Evolutionary conservation across 2,113 vertebrate species (phyloP), one percentile per base, ranked within the genome.

Genomic region (Ellobius talpinus): DNA sequence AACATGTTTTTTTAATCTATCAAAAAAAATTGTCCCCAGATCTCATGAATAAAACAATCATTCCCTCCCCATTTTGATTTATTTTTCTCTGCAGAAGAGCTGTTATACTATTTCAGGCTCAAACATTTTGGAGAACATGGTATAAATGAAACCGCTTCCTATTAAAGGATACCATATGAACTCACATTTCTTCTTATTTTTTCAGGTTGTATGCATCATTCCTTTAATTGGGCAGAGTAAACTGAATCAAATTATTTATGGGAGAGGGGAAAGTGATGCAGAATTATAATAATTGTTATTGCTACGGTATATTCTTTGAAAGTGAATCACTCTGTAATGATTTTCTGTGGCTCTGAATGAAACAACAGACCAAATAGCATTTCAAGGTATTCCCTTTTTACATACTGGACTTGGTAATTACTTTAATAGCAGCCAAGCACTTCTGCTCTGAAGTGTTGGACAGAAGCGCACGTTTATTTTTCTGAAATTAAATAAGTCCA

Each of bases 231-330:
- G 91, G 63, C 96, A 96, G 39, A 96, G 78, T 94, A 96, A 97
- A 97, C 93, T 96, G 97, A 94, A 97, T 96, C 90, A 97, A 91
- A 97, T 97, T 95, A 93, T 97, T 96, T 96, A 77, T 96, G 91
- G 93, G 96, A 93, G n/a, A 97, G 73, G 68, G 97, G 94, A 95
- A 95, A 95, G 76, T 19, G 87, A 92, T 94, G 88, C 68, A 89
- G 78, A 96, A 96, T 95, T 76, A 93, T 58, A 97, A 66, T 93
- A 84, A 87, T 91, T 97, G 94, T 97, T 39, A 93, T 76, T 93
- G 95, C 95, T 55, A 95, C 55, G 92, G 84, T 74, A 91, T 74
- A 55, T 8, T 92, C 90, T 97, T 97, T 97, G 91, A 95, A 93
- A 97, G 90, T 74, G 84, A 95, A 86, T 91, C 58, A 94, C 65